Evolutionary conservation across 2,797 vertebrate species (phyloP), one percentile per base, ranked within the genome.

Genomic region (Sarcophilus harrisii): DNA sequence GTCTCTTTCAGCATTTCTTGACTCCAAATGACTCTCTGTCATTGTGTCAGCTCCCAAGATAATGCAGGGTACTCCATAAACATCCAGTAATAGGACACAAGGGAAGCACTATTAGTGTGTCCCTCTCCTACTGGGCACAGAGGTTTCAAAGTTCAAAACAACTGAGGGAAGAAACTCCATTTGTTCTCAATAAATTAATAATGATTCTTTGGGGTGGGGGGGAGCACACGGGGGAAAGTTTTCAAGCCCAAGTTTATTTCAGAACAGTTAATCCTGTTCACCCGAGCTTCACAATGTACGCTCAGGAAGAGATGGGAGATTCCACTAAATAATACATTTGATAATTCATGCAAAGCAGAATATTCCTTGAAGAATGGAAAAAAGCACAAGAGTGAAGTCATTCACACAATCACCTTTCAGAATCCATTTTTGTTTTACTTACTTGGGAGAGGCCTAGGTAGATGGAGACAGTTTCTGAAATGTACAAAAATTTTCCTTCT

Each of bases 371-470:
- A 96, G 90, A 97, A 95, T 21, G 57, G 93, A 87, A 94, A 59
- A 94, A 97, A 96, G 58, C 45, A 93, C 1, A 49, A 96, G 91
- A 95, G 95, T 0, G 91, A 96, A 54, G 24, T 54, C 97, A 89
- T 0, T 62, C n/a, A 95, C 89, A 95, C 55, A 96, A 93, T 94
- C 66, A 29, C 16, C 0, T 5, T 93, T 73, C 94, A 98, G 96
- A 98, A 98, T 95, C 11, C 28, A 96, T 98, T 98, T 81, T 57
- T 66, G 92, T 96, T 96, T 92, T 98, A 99, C 99, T 99, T 98
- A 99, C 99, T 99, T 99, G 99, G 96, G 99, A 99, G 98, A 99
- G 99, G 96, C 99, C 99, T 99, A 99, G 99, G 99, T 99, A 99
- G 99, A 99, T 99, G 99, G 99, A 99, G 97, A 99, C 99, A 6